phyloP scores from a whole-genome alignment of 1,140 invertebrate genomes.

The Zaprionus kolodkinae region DNA sequence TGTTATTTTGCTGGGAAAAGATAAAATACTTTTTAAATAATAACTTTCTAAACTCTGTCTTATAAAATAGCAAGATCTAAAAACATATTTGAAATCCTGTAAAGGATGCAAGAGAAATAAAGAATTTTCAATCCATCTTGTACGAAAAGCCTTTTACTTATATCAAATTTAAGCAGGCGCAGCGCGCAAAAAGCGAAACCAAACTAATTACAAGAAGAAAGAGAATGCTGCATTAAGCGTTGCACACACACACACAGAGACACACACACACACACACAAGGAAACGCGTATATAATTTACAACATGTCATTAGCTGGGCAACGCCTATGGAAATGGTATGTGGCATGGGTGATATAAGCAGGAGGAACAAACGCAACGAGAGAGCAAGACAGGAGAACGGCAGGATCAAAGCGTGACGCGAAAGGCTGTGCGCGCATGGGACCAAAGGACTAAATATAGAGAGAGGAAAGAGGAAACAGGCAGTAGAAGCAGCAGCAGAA shows the following conservation, averaged over 20 bases:
- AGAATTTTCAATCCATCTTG: background rate
- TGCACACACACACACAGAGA: conserved; percentile 1
- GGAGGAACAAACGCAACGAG: conserved; percentile 23
- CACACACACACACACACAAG: conserved; percentile 20
- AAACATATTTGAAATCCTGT: too few species aligned
- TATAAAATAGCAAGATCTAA: too few species aligned
- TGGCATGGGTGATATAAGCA: conserved; percentile 36
- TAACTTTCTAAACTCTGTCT: too few species aligned
- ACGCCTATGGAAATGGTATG: conserved; percentile 59
- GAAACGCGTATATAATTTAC: conserved; percentile 66
- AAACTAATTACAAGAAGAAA: conserved; percentile 59
- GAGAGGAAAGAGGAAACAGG: conserved; percentile 33
- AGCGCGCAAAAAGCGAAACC: conserved; percentile 43
- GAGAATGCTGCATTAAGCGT: conserved; percentile 9
- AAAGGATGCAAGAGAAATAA: background rate
- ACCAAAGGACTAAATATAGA: conserved; percentile 33
- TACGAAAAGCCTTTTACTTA: conserved; percentile 19
- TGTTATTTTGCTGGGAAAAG: too few species aligned
- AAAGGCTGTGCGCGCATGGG: conserved; percentile 48
- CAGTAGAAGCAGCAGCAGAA: conserved; percentile 14
- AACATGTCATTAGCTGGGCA: conserved; percentile 78
- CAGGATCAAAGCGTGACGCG: conserved; percentile 78
- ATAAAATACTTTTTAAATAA: too few species aligned
- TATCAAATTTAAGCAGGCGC: conserved; percentile 33
- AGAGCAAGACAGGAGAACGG: conserved; percentile 35